A percentile compares a stretch with the other conserved stretches of the same genome.
These are phyloP conservation scores for Athene noctua DNA, from an alignment of 2,113 vertebrate genomes.

Conservation along the genomic window DNA sequence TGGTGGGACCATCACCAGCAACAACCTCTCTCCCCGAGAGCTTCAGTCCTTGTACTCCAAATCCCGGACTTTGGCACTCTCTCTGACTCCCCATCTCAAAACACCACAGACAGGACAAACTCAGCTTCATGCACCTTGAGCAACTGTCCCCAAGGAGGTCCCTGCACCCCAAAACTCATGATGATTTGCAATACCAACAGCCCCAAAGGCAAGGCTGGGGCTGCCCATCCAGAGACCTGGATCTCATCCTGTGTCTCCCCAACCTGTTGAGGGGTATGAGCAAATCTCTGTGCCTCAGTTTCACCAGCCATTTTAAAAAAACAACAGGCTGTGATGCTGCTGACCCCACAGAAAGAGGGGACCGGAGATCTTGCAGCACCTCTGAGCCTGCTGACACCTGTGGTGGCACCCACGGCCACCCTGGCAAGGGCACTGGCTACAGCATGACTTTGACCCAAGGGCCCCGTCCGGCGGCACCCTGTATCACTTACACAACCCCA, in stretches of 20 bases:
- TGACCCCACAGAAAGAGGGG: neutral
- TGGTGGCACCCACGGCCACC: rapidly evolving
- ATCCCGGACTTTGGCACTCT: neutral
- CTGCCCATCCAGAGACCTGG: neutral
- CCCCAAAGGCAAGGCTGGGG: neutral
- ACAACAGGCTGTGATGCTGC: neutral
- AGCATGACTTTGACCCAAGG: neutral
- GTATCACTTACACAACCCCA: neutral
- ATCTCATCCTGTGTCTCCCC: rapidly evolving
- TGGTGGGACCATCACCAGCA: neutral
- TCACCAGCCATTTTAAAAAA: neutral
- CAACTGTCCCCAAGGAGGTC: neutral
- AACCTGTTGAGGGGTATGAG: rapidly evolving
- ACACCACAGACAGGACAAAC: neutral
- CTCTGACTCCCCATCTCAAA: neutral
- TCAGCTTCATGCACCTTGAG: neutral
- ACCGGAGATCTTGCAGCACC: neutral
- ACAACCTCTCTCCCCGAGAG: neutral
- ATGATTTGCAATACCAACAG: neutral
- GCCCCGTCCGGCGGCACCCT: neutral
- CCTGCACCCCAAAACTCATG: neutral
- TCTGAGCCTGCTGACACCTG: neutral
- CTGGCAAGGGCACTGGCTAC: too few relatives aligned
- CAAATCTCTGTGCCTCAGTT: neutral
- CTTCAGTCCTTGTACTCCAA: neutral